Conservation (phyloP, 2,888 invertebrate species). For the Cryptops parisi region DNA sequence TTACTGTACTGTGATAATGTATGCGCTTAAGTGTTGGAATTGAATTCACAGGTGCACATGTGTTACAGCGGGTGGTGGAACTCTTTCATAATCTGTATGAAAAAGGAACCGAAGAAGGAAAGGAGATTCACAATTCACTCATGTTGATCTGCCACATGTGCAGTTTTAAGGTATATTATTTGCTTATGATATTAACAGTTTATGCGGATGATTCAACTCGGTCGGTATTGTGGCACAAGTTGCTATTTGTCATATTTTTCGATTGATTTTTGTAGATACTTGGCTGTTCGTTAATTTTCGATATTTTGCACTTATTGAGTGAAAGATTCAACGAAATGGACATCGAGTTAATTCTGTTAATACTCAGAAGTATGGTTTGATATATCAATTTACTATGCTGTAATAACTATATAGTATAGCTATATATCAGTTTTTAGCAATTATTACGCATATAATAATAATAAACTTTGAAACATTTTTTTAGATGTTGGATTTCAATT, state of each 20-base stretch:
- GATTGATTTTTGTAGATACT: too few relatives aligned
- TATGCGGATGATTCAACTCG: too few relatives aligned
- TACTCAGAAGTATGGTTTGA: conserved; percentile 56
- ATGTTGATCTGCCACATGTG: conserved; percentile 65
- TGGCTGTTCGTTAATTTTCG: conserved; percentile 48
- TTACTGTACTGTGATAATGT: too few relatives aligned
- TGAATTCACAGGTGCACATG: conserved; percentile 45
- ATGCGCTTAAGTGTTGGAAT: too few relatives aligned
- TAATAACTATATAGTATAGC: conserved; percentile 2
- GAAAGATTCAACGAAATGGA: conserved; percentile 55
- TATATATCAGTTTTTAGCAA: background rate
- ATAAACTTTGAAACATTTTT: too few relatives aligned
- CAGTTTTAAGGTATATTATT: conserved; percentile 57
- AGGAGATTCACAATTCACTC: conserved; percentile 65
- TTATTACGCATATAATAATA: too few relatives aligned
- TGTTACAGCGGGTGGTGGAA: conserved; percentile 57
- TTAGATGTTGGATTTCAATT: conserved; percentile 59
- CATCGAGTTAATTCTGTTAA: conserved; percentile 64
- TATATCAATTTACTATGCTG: too few relatives aligned
- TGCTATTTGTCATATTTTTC: too few relatives aligned
- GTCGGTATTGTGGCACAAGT: too few relatives aligned
- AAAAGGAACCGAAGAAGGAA: conserved; percentile 46
- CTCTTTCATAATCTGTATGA: conserved; percentile 44
- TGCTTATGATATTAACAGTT: too few relatives aligned
- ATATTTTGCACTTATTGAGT: conserved; percentile 54